Evolutionary conservation across 2,113 vertebrate genomes (phyloP).

Genomic region (Callaeas wilsoni): DNA sequence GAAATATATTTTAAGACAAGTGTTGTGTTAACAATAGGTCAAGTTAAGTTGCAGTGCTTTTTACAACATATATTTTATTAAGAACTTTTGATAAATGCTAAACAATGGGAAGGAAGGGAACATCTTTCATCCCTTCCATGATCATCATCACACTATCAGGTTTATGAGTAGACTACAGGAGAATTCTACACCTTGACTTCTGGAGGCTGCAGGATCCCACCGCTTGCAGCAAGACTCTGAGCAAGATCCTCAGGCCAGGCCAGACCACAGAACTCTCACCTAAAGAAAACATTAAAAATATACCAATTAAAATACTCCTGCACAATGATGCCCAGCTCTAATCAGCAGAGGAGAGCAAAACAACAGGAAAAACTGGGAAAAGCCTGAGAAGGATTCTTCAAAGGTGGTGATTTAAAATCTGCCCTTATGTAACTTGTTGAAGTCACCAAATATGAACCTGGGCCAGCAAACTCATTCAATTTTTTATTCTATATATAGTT

Average conservation of each 20-base stretch:
- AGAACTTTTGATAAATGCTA: neutral
- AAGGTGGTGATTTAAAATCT: neutral
- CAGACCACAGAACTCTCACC: neutral
- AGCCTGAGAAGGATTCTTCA: neutral
- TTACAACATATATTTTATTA: neutral
- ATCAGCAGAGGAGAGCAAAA: neutral
- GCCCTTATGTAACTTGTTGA: constrained; percentile 39
- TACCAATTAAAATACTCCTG: neutral
- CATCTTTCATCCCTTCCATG: neutral
- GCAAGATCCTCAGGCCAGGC: neutral
- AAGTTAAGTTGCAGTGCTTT: neutral
- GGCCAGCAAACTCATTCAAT: constrained; percentile 20
- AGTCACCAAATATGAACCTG: constrained; percentile 3
- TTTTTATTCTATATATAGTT: constrained; percentile 48
- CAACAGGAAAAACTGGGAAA: neutral
- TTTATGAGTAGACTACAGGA: neutral
- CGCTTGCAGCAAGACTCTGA: neutral
- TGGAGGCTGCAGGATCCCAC: neutral
- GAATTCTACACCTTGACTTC: neutral
- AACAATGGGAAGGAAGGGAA: neutral
- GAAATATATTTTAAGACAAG: neutral
- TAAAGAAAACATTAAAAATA: neutral
- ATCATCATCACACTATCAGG: neutral
- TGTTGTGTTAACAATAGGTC: neutral
- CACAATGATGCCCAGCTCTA: neutral